phyloP scores from a whole-genome alignment of 2,113 vertebrate species.

The Saguinus midas region DNA sequence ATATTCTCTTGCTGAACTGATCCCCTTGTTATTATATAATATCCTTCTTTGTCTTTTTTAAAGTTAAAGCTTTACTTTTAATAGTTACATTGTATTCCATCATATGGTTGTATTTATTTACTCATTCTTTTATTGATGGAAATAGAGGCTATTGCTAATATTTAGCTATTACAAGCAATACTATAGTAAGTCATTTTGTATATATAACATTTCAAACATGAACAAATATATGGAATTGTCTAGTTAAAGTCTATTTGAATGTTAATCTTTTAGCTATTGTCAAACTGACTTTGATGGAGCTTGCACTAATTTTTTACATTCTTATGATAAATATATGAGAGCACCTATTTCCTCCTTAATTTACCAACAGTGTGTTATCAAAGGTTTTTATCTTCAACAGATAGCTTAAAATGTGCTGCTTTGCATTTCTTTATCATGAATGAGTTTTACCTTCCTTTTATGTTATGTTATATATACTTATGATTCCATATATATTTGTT shows the following conservation, averaged over 20 bases:
- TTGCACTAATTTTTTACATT: neutral
- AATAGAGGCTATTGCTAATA: neutral
- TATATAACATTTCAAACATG: neutral
- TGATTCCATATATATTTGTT: neutral
- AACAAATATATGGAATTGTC: neutral
- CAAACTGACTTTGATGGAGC: neutral
- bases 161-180: neutral
- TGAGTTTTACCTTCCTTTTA: neutral
- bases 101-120: neutral
- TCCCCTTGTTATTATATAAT: too few relatives aligned
- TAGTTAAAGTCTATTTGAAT: neutral
- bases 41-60: too few relatives aligned
- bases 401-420: neutral
- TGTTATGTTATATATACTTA: neutral
- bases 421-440: neutral
- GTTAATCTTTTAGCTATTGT: neutral
- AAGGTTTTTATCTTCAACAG: neutral
- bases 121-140: neutral
- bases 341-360: neutral
- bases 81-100: neutral
- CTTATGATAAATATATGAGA: neutral
- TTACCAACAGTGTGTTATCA: neutral
- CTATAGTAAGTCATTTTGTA: neutral
- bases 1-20: too few relatives aligned
- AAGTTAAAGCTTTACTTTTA: neutral